A percentile compares a stretch with the other conserved stretches of the same genome.
These are phyloP conservation scores for Luffia ferchaultella DNA, from an alignment of 2,888 invertebrate genomes.

Conservation along the genomic window DNA sequence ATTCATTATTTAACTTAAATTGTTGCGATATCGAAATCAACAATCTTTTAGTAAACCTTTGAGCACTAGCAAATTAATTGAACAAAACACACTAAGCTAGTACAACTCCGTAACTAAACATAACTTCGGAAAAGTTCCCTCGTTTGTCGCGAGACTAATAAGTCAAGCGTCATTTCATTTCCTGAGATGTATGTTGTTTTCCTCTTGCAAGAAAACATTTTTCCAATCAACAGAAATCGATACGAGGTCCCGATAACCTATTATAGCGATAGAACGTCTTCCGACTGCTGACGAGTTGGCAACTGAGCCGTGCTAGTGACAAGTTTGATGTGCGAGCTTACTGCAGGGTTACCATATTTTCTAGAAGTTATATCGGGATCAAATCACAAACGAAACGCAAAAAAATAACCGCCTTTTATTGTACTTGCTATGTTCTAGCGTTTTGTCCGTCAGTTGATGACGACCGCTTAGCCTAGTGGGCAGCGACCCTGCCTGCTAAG, in stretches of 20 bases:
- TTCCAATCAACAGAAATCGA: neutral
- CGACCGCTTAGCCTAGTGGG: too few relatives aligned
- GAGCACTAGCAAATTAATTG: neutral
- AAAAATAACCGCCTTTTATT: too few relatives aligned
- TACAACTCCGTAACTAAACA: neutral
- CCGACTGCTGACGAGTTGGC: neutral
- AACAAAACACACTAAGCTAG: neutral
- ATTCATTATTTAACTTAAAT: too few relatives aligned
- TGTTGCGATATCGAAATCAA: too few relatives aligned
- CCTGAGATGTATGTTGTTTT: neutral
- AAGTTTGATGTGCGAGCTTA: too few relatives aligned
- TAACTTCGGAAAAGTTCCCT: neutral
- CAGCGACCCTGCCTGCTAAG: too few relatives aligned
- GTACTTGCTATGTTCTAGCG: too few relatives aligned
- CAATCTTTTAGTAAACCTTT: too few relatives aligned
- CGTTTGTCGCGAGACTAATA: neutral
- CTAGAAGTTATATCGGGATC: too few relatives aligned
- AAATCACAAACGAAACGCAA: too few relatives aligned
- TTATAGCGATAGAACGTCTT: neutral
- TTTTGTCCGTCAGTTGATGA: too few relatives aligned
- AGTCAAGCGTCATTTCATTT: neutral
- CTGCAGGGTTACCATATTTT: too few relatives aligned
- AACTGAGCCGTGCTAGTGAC: neutral
- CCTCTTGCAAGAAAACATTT: neutral
- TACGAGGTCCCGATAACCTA: neutral